phyloP scores from a whole-genome alignment of 2,888 invertebrate genomes.

The Drosophila infuscata region DNA sequence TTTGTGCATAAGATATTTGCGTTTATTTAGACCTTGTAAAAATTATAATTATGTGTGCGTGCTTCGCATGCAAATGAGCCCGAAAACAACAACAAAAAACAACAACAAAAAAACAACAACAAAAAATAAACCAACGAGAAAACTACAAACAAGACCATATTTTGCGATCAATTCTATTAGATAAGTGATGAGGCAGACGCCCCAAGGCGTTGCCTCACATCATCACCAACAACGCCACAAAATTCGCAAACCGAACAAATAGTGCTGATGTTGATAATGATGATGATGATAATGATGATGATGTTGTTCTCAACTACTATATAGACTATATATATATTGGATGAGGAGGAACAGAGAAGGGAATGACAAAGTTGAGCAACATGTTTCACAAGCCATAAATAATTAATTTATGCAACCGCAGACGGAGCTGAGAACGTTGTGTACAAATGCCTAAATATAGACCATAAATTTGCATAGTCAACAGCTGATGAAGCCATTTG shows the following conservation, averaged over 20 bases:
- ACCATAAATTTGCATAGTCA: constrained; percentile 66
- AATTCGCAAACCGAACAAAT: constrained; percentile 64
- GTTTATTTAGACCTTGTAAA: constrained; percentile 80
- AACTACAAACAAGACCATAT: constrained; percentile 66
- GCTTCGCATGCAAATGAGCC: constrained; percentile 57
- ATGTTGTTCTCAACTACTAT: constrained; percentile 33
- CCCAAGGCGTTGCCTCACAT: constrained; percentile 39
- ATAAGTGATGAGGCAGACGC: constrained; percentile 57
- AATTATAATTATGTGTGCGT: constrained; percentile 80
- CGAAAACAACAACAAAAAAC: background rate
- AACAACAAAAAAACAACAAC: background rate
- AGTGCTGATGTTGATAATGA: constrained; percentile 43
- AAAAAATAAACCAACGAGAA: constrained; percentile 11
- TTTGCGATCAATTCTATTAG: constrained; percentile 74
- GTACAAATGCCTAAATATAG: constrained; percentile 78
- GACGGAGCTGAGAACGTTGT: constrained; percentile 52
- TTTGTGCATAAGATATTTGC: constrained; percentile 74
- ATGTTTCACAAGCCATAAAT: constrained; percentile 73
- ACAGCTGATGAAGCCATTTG: constrained; percentile 71
- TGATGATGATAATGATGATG: constrained; percentile 26
- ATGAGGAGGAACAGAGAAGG: background rate
- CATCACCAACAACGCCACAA: constrained; percentile 30
- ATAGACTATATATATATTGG: background rate
- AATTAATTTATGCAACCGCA: constrained; percentile 75
- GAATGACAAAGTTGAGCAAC: constrained; percentile 48